Evolutionary conservation across 2,113 vertebrate species (phyloP), one percentile per base, ranked within the genome.

Genomic region (Camelus dromedarius): DNA sequence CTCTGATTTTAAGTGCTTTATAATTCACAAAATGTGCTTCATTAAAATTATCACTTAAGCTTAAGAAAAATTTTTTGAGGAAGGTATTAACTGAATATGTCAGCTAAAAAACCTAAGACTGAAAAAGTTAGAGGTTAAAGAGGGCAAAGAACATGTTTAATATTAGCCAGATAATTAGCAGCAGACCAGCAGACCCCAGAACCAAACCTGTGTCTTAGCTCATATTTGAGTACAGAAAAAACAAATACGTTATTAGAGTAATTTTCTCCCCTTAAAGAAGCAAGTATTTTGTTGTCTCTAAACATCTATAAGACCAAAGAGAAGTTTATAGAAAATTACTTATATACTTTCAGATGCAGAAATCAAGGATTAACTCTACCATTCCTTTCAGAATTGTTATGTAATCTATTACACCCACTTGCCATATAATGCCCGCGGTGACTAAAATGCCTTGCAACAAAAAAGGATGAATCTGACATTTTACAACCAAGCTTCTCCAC

Each of bases 281-380:
- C 14, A 90, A 66, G 62, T 72, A 80, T 50, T 97, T 93, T 89
- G 67, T 81, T 87, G 73, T 82, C 82, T 52, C 54, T 96, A 87
- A 76, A 56, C 66, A 92, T 70, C 75, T 26, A 11, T 6, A 93
- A 95, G 35, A 97, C 14, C 19, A 72, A 28, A 54, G n/a, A 89
- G 52, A 95, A 87, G 30, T 58, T 48, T 92, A 93, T 1, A 48
- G 30, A 93, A 4, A 93, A 73, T 72, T 54, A 96, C 70, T 85
- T 75, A 87, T 80, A 92, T 86, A 79, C 48, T 54, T 89, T 54
- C 89, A 69, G 52, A 15, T 77, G 22, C 4, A 92, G 64, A 86
- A 95, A 85, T 77, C 32, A 77, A 85, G 64, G 50, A 70, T 52
- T 56, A 95, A 83, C 14, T 20, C 16, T 52, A 52, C 4, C 56